Conservation (phyloP, 1,140 invertebrate genomes). For the Sycophaga agraensis region DNA sequence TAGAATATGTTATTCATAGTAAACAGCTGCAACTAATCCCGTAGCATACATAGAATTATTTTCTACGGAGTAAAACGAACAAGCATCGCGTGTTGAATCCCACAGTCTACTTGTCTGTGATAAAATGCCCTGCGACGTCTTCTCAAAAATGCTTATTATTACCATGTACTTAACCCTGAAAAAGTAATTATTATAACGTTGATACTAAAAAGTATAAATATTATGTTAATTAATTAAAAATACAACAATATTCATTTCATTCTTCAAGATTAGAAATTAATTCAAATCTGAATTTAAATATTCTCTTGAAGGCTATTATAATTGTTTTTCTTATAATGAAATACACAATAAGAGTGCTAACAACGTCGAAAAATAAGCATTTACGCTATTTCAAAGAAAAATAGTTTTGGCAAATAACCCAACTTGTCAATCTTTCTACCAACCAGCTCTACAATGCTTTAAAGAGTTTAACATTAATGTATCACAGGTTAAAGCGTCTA, state of each 20-base stretch:
- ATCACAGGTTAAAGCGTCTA: no score
- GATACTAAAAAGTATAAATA: no score
- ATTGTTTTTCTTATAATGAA: no score
- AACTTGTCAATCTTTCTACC: no score
- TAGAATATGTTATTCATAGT: slow-evolving; percentile 57
- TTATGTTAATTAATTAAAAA: no score
- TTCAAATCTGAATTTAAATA: not conserved
- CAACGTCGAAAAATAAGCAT: no score
- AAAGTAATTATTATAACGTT: slow-evolving; percentile 26
- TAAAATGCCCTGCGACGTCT: slow-evolving; percentile 59
- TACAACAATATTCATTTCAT: no score
- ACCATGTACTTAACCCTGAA: slow-evolving; percentile 64
- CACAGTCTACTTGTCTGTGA: slow-evolving; percentile 61
- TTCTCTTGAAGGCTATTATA: not conserved
- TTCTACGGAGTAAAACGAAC: slow-evolving; percentile 59
- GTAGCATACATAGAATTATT: slow-evolving; percentile 59
- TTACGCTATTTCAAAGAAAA: no score
- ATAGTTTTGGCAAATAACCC: no score
- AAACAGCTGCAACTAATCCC: slow-evolving; percentile 61
- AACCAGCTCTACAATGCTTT: no score
- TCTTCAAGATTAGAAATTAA: not conserved
- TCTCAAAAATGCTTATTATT: slow-evolving; percentile 61
- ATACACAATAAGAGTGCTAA: no score
- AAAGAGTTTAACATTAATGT: no score
- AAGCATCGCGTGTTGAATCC: slow-evolving; percentile 62